A percentile compares a stretch with the other conserved stretches of the same genome.
These are phyloP conservation scores for Protobothrops flavoviridis DNA, from an alignment of 2,113 vertebrate species.

Conservation along the genomic window DNA sequence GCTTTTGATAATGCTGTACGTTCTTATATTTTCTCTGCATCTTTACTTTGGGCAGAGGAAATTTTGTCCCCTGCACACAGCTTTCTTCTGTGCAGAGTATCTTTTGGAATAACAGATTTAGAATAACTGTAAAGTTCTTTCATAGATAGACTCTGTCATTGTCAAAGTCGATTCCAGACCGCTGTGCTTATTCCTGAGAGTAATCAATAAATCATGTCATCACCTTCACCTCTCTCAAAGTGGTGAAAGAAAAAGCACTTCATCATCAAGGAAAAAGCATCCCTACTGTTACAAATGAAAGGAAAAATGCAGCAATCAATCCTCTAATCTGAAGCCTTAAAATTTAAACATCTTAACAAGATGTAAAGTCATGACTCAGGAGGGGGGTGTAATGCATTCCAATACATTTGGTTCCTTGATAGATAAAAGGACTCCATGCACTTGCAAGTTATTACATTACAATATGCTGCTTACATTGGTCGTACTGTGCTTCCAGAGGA, in stretches of 20 bases:
- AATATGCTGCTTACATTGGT: slow-evolving; percentile 34
- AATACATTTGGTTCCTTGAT: slow-evolving; percentile 33
- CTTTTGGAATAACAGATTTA: slow-evolving; percentile 50
- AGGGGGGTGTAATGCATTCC: slow-evolving; percentile 56
- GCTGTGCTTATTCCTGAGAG: slow-evolving; percentile 66
- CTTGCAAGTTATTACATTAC: slow-evolving; percentile 34
- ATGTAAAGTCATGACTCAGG: slow-evolving; percentile 72
- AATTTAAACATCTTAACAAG: slow-evolving; percentile 74
- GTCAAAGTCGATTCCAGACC: slow-evolving; percentile 71
- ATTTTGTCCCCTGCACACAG: neutral
- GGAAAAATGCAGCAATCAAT: slow-evolving; percentile 70
- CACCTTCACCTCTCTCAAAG: slow-evolving; percentile 68
- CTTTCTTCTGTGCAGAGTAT: slow-evolving; percentile 25
- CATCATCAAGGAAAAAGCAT: slow-evolving; percentile 69
- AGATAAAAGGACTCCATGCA: slow-evolving; percentile 54
- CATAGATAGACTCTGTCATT: slow-evolving; percentile 69
- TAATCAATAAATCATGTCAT: slow-evolving; percentile 77
- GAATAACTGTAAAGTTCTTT: slow-evolving; percentile 62
- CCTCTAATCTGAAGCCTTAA: slow-evolving; percentile 66
- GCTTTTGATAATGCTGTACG: neutral
- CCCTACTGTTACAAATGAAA: slow-evolving; percentile 67
- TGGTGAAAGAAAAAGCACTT: slow-evolving; percentile 59
- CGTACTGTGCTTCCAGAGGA: slow-evolving; percentile 40
- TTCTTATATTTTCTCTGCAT: neutral
- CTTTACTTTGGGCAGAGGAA: neutral